Percentiles rank a stretch among this genome's conserved stretches.
Evolutionary conservation across 2,797 vertebrate species (phyloP).

Genomic region (Tadarida brasiliensis): DNA sequence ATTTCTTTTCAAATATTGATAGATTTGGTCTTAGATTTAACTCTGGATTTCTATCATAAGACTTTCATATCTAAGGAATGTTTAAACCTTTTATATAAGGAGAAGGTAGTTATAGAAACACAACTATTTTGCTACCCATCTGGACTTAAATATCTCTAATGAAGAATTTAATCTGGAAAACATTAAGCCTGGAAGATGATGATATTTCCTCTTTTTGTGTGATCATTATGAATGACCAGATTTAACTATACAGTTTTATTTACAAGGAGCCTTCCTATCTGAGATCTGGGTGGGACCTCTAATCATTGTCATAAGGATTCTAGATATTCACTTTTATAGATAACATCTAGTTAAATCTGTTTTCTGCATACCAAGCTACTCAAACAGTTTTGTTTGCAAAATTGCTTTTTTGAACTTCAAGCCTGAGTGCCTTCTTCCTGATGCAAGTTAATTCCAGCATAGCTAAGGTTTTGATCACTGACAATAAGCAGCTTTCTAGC

Average conservation of each 20-base stretch:
- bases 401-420: constrained; percentile 36
- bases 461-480: not conserved
- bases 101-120: not conserved
- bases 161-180: not conserved
- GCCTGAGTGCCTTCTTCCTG: not conserved
- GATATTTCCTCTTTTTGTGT: not conserved
- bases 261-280: not conserved
- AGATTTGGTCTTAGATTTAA: constrained; percentile 32
- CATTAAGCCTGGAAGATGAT: not conserved
- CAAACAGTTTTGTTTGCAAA: not conserved
- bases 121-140: not conserved
- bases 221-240: not conserved
- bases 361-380: constrained; percentile 17
- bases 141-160: not conserved
- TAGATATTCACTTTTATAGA: not conserved
- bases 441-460: constrained; percentile 25
- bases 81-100: not conserved
- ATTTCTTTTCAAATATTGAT: constrained; percentile 52
- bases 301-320: not conserved
- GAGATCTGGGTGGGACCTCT: not conserved
- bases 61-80: not conserved
- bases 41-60: not conserved
- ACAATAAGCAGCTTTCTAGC: not conserved
- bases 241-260: not conserved
- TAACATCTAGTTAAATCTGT: not conserved